phyloP scores from a whole-genome alignment of 2,888 invertebrate species.

The Cephus runcator region DNA sequence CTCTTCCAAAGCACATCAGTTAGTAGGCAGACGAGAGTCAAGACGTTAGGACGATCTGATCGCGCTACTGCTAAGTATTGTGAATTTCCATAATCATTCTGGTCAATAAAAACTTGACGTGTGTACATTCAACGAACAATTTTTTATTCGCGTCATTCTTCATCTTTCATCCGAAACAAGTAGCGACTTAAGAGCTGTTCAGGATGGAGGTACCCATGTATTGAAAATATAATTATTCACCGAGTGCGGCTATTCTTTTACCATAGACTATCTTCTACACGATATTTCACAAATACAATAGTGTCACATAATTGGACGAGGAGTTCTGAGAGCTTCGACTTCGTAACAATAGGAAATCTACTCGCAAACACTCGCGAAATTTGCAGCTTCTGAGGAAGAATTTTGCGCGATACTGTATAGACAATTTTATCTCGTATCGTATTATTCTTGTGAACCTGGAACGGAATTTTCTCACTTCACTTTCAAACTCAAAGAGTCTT shows the following conservation, averaged over 20 bases:
- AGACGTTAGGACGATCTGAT: neutral
- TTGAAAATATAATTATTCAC: constrained; percentile 42
- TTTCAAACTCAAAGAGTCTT: neutral
- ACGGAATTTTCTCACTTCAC: neutral
- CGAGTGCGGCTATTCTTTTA: constrained; percentile 24
- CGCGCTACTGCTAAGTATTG: neutral
- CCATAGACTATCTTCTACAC: constrained; percentile 32
- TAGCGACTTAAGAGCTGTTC: constrained; percentile 19
- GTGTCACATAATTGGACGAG: constrained; percentile 34
- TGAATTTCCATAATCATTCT: neutral
- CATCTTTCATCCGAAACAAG: constrained; percentile 19
- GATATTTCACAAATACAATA: constrained; percentile 37
- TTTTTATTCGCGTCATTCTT: neutral
- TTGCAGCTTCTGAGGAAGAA: neutral
- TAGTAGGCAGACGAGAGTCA: neutral
- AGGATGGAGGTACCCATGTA: constrained; percentile 30
- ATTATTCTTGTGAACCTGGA: neutral
- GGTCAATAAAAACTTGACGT: neutral
- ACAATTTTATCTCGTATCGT: neutral
- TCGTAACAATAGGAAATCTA: constrained; percentile 31
- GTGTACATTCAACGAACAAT: neutral
- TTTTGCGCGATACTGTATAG: neutral
- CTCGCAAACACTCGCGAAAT: constrained; percentile 14
- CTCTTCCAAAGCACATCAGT: neutral
- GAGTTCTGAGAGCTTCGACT: constrained; percentile 35